Evolutionary conservation across 2,797 vertebrate species (phyloP).

Genomic region (Dryobates pubescens): DNA sequence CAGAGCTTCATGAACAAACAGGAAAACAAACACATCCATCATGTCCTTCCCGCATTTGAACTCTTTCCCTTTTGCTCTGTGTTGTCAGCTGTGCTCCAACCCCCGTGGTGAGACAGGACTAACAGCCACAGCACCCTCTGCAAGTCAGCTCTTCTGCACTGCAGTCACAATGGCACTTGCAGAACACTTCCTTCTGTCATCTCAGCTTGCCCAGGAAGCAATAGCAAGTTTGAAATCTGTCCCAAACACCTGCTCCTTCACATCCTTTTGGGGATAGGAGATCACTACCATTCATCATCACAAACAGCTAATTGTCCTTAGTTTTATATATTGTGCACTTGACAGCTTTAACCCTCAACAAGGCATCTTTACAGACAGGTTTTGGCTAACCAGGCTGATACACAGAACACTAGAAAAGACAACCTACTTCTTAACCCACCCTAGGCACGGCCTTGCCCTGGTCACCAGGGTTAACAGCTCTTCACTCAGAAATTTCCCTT

Average conservation of each 20-base stretch:
- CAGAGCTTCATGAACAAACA: background rate
- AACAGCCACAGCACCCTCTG: background rate
- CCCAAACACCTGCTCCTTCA: background rate
- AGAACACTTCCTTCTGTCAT: background rate
- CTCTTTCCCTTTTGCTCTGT: conserved; percentile 20
- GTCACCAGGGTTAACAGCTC: background rate
- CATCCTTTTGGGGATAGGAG: background rate
- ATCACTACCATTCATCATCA: background rate
- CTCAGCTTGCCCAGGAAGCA: background rate
- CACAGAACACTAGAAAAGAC: background rate
- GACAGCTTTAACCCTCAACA: background rate
- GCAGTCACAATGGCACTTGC: fast-evolving
- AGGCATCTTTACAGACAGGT: background rate
- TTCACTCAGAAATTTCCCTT: background rate
- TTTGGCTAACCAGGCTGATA: background rate
- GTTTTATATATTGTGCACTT: fast-evolving
- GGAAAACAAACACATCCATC: background rate
- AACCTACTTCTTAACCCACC: background rate
- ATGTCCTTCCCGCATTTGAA: conserved; percentile 8
- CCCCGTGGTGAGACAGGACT: background rate
- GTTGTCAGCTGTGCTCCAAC: conserved; percentile 41
- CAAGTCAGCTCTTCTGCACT: fast-evolving
- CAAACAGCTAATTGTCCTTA: background rate
- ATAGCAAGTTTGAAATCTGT: background rate
- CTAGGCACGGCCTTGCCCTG: fast-evolving